Evolutionary conservation across 2,113 vertebrate species (phyloP), one percentile per base, ranked within the genome.

Genomic region (Dicrurus megarhynchus): DNA sequence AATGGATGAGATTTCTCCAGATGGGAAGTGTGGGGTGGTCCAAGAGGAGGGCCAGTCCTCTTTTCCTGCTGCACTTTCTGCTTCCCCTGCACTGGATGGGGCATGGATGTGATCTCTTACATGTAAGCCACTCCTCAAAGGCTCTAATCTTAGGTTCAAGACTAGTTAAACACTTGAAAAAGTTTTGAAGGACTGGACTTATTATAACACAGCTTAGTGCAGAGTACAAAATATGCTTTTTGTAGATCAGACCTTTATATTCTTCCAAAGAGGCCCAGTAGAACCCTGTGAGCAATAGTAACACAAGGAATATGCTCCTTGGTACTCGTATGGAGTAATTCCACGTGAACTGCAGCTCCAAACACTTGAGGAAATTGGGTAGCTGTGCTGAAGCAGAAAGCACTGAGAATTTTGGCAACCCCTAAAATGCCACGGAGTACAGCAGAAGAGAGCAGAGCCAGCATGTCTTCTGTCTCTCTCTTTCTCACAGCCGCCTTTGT

Each of bases 401-500:
- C 52, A 41, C 35, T 3, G 3, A 63, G 41, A 60, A 55, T 84
- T 84, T 39, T 84, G 73, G 63, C 68, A 89, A 7, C 47, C 67
- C 28, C 52, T 77, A 12, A 94, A 95, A 93, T 84, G 68, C 53
- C 68, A 69, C 60, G 15, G 68, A 56, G 32, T 89, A 23, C 16
- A 71, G 69, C 56, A 85, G 67, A 84, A 41, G 30, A 71, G 49
- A 83, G 92, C 52, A 89, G 87, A 81, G 81, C n/a, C 17, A 35
- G 47, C 69, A 17, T 79, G 55, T 86, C 92, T 93, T 90, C 94
- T 96, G 90, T n/a, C 70, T 94, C 49, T 68, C 59, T 79, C 47
- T 91, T 86, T 89, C 87, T 82, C 90, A 49, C 35, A 85, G 49
- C 67, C 88, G 81, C 82, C 71, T 94, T 97, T 97, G 87, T 73